These are phyloP conservation scores for Ochotona princeps DNA, from an alignment of 2,113 vertebrate species.

Conservation along the genomic window DNA sequence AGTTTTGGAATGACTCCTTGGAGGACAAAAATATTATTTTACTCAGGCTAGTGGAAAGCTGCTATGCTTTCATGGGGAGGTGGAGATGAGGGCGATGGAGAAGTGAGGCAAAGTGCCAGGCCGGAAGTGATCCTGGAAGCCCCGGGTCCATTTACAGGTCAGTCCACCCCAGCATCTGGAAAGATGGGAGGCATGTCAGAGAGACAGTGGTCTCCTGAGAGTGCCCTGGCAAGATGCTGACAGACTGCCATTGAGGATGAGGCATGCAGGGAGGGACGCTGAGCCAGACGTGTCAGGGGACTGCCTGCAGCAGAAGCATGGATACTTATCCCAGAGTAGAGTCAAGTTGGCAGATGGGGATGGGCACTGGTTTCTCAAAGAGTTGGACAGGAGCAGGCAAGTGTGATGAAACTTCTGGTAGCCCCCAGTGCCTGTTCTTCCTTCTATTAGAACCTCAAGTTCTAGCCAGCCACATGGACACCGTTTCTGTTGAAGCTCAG, in stretches of 20 bases:
- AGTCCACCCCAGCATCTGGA: no score
- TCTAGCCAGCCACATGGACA: no score
- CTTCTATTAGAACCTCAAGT: not conserved
- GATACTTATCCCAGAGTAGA: not conserved
- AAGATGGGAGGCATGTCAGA: no score
- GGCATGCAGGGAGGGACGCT: not conserved
- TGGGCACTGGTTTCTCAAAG: no score
- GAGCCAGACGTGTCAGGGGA: not conserved
- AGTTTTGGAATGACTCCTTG: not conserved
- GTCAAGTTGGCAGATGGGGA: not conserved
- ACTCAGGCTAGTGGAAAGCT: not conserved
- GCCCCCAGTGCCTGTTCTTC: not conserved
- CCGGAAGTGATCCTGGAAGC: not conserved
- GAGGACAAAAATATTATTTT: no score
- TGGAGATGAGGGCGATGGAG: no score
- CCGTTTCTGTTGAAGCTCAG: not conserved
- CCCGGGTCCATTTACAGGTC: no score
- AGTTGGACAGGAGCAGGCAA: not conserved
- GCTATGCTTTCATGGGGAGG: not conserved
- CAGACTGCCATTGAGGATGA: not conserved
- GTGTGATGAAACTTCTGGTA: not conserved
- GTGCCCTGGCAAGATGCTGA: not conserved
- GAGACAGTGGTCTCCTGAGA: not conserved
- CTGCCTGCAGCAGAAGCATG: not conserved
- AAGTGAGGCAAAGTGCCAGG: not conserved